Percentiles rank a stretch among this genome's conserved stretches.
Conservation (phyloP, 2,797 vertebrate species). For the Euphonia xanthogaster region DNA sequence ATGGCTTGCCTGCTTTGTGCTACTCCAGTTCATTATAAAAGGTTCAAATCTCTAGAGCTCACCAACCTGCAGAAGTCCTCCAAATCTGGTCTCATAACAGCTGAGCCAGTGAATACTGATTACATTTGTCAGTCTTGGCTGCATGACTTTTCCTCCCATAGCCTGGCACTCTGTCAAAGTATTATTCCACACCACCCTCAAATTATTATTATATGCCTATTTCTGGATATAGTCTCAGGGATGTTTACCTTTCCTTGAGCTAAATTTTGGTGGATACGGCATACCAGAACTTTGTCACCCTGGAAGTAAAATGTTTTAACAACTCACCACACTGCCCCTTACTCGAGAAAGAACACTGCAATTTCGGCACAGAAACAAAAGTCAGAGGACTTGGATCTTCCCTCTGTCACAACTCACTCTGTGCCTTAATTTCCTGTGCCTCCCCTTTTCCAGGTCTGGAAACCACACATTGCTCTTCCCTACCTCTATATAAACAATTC, state of each 20-base stretch:
- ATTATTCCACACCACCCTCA: neutral
- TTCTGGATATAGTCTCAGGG: neutral
- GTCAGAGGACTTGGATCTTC: slow-evolving; percentile 7
- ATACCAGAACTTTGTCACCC: neutral
- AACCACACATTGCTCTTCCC: slow-evolving; percentile 4
- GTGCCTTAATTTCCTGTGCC: neutral
- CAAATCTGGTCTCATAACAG: slow-evolving; percentile 47
- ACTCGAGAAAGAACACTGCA: neutral
- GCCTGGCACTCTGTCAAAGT: slow-evolving; percentile 34
- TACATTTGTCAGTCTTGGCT: slow-evolving; percentile 52
- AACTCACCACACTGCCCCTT: neutral
- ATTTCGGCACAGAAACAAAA: neutral
- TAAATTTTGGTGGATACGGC: neutral
- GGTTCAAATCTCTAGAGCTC: slow-evolving; percentile 60
- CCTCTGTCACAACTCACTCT: neutral
- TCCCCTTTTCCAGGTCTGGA: slow-evolving; percentile 23
- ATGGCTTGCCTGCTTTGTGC: slow-evolving; percentile 44
- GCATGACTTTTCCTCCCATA: slow-evolving; percentile 24
- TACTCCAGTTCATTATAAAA: slow-evolving; percentile 52
- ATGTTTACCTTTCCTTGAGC: neutral
- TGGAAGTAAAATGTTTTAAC: neutral
- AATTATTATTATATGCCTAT: neutral
- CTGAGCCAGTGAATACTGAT: slow-evolving; percentile 60
- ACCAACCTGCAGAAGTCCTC: slow-evolving; percentile 54
- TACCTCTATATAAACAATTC: slow-evolving; percentile 2